Percentiles rank a stretch among this genome's conserved stretches.
Evolutionary conservation across 2,113 vertebrate species (phyloP).

Genomic region (Aspidoscelis tigris): DNA sequence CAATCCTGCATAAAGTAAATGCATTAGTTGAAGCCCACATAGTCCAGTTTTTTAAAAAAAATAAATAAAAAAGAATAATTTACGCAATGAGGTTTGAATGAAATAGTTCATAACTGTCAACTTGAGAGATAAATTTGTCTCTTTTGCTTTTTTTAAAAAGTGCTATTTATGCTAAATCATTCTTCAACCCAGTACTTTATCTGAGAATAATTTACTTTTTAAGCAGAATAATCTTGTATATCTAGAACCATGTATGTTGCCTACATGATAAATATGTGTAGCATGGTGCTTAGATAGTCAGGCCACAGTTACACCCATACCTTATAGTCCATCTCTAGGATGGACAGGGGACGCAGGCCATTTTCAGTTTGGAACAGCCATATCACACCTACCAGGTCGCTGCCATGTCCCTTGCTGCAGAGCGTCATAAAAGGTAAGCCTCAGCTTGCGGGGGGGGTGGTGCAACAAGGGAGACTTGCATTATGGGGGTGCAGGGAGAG

Average conservation of each 20-base stretch:
- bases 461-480: no score
- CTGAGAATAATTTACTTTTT: conserved; percentile 8
- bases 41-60: conserved; percentile 1
- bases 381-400: no score
- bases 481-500: no score
- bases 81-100: background rate
- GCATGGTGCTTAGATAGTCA: no score
- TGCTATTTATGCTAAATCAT: background rate
- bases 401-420: no score
- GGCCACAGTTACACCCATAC: no score
- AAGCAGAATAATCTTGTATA: conserved; percentile 1
- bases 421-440: no score
- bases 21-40: background rate
- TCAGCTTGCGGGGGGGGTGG: no score
- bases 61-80: background rate
- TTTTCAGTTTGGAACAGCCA: no score
- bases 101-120: background rate
- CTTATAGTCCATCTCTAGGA: no score
- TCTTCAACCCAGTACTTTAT: background rate
- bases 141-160: background rate
- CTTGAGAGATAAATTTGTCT: background rate
- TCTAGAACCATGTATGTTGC: background rate
- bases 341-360: no score
- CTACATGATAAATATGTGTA: background rate
- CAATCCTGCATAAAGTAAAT: conserved; percentile 1